Evolutionary conservation across 2,113 vertebrate species (phyloP).

Genomic region (Seriola rivoliana): DNA sequence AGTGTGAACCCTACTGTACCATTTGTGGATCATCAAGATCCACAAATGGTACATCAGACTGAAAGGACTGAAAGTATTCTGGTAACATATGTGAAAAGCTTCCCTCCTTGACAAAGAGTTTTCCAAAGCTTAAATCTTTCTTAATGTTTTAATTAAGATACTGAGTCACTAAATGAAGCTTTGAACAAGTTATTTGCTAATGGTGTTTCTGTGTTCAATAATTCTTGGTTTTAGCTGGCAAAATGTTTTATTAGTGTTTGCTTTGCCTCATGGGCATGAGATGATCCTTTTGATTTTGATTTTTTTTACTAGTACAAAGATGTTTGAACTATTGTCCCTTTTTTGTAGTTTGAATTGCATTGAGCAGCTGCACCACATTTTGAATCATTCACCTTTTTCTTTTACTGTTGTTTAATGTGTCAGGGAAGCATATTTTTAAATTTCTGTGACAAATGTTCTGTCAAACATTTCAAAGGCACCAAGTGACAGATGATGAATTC

Average conservation of each 20-base stretch:
- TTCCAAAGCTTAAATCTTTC: constrained; percentile 1
- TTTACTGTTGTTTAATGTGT: constrained; percentile 13
- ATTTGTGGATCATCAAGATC: neutral
- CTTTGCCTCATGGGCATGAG: constrained; percentile 40
- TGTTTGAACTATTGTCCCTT: constrained; percentile 47
- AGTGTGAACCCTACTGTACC: neutral
- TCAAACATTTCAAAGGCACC: constrained; percentile 21
- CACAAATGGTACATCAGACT: neutral
- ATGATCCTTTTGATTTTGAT: constrained; percentile 44
- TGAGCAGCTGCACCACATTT: constrained; percentile 16
- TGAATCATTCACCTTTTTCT: constrained; percentile 4
- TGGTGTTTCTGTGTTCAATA: constrained; percentile 28
- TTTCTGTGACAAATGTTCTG: constrained; percentile 6
- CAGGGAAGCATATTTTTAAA: constrained; percentile 25
- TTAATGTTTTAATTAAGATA: constrained; percentile 37
- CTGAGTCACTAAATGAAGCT: neutral
- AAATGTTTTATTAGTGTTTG: constrained; percentile 30
- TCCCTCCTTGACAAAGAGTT: constrained; percentile 10
- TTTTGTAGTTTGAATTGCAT: constrained; percentile 37
- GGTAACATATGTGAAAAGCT: constrained; percentile 33
- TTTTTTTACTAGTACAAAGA: constrained; percentile 33
- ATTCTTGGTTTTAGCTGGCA: constrained; percentile 30
- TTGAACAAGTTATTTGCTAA: constrained; percentile 7
- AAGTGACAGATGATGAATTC: constrained; percentile 25
- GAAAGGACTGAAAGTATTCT: neutral